Base-by-base conservation (phyloP, 2,888 invertebrate species). In the Chrysolina oricalcia region DNA sequence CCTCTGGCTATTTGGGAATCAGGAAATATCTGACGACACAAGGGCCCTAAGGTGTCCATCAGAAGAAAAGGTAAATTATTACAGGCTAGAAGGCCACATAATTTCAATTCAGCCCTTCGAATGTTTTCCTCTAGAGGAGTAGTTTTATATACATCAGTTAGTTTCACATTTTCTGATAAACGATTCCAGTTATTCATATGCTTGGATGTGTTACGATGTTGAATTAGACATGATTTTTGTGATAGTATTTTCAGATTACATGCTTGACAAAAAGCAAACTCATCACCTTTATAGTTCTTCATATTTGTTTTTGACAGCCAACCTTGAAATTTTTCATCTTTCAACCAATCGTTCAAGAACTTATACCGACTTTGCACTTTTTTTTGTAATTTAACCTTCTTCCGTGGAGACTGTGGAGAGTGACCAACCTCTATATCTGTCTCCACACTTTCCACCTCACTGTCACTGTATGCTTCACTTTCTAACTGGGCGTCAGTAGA, bases 81-180 rank as follows among this genome's bases (percentile, higher is more conserved):
- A 59, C 59, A 59, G 59, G 59, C 59, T 19, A 59, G 59, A 59
- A 59, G 59, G 59, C 59, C 59, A 59, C 59, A 59, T 59, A 59
- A 59, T 59, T 19, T 59, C 59, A 59, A 59, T 59, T 59, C 17
- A 59, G 59, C 59, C 19, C 59, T 59, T 59, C 59, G 59, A 59
- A 59, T 59, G 59, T 59, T 59, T 59, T 59, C 59, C 59, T 59
- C 59, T 59, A 59, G 59, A 59, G 59, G 59, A 59, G 59, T 17
- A 59, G 59, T 59, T 59, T 59, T 59, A 59, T 59, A 59, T 59
- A 59, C 59, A 59, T 59, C 59, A 59, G 59, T 59, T 59, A 59
- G 13, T 59, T 59, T 59, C 59, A 59, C 59, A 59, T 59, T 59
- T 59, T 59, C 59, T 59, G 59, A 59, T 59, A 9, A 59, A 59